Conservation (phyloP, 2,113 vertebrate genomes). For the Perca fluviatilis region DNA sequence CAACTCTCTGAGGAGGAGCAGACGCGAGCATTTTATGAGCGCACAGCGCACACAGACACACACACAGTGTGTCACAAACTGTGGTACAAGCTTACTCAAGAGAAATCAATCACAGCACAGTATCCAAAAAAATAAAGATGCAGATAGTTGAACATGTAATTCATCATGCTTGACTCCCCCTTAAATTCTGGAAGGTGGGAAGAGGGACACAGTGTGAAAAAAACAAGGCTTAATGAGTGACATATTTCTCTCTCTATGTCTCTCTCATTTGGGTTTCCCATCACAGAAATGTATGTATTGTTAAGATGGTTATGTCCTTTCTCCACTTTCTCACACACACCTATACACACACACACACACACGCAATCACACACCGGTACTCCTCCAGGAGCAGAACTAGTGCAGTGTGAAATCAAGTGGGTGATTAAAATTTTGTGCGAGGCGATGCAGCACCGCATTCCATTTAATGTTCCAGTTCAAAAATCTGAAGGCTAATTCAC, state of each 20-base stretch:
- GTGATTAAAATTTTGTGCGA: constrained; percentile 75
- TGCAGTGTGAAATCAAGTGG: constrained; percentile 77
- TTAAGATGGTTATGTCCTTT: constrained; percentile 7
- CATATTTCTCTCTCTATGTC: constrained; percentile 15
- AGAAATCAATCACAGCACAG: constrained; percentile 58
- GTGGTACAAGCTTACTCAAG: constrained; percentile 33
- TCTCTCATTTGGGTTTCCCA: constrained; percentile 21
- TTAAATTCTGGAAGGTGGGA: constrained; percentile 19
- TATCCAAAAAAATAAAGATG: constrained; percentile 49
- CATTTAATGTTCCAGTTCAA: constrained; percentile 67
- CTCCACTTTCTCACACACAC: neutral
- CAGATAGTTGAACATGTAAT: constrained; percentile 67
- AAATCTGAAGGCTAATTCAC: constrained; percentile 64
- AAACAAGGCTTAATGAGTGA: constrained; percentile 22
- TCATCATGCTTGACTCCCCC: constrained; percentile 44
- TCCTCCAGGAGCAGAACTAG: constrained; percentile 58
- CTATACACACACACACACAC: constrained; percentile 2
- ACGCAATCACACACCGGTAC: constrained; percentile 42
- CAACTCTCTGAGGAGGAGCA: constrained; percentile 30
- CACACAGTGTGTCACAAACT: neutral
- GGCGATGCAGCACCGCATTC: constrained; percentile 52
- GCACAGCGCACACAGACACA: neutral
- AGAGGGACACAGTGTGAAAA: constrained; percentile 5
- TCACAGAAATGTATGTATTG: neutral
- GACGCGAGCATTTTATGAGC: constrained; percentile 22